Conservation (phyloP, 2,888 invertebrate species). For the Agrochola lychnidis region DNA sequence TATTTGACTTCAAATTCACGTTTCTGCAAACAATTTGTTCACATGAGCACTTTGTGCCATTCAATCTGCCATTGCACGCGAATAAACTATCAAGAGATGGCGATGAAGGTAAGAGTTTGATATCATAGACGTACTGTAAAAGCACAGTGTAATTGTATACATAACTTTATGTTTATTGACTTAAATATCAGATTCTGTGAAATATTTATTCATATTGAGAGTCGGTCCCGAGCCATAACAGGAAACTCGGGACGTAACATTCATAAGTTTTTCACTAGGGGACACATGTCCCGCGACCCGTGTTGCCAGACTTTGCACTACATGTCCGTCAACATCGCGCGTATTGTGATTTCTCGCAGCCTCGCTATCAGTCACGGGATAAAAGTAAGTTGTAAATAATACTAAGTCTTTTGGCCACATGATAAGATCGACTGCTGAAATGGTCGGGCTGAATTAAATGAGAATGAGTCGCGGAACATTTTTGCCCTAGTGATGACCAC, state of each 20-base stretch:
- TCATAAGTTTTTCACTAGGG: not conserved
- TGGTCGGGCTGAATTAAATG: not conserved
- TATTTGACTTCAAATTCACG: slow-evolving; percentile 97
- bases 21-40: slow-evolving; percentile 97
- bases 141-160: slow-evolving; percentile 15
- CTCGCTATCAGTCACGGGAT: not conserved
- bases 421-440: not conserved
- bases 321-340: not conserved
- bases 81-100: slow-evolving; percentile 85
- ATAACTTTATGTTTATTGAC: not conserved
- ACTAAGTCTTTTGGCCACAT: not conserved
- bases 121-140: not conserved
- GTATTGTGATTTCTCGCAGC: not conserved
- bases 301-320: too few relatives aligned
- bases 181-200: not conserved
- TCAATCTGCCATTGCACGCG: slow-evolving; percentile 96
- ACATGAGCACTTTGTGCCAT: slow-evolving; percentile 98
- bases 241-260: not conserved
- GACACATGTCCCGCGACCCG: not conserved
- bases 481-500: not conserved
- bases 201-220: not conserved
- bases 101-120: slow-evolving; percentile 78
- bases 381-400: not conserved
- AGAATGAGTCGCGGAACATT: not conserved
- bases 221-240: not conserved